phyloP scores from a whole-genome alignment of 2,888 invertebrate species.

The Arrhopalites spinosus region DNA sequence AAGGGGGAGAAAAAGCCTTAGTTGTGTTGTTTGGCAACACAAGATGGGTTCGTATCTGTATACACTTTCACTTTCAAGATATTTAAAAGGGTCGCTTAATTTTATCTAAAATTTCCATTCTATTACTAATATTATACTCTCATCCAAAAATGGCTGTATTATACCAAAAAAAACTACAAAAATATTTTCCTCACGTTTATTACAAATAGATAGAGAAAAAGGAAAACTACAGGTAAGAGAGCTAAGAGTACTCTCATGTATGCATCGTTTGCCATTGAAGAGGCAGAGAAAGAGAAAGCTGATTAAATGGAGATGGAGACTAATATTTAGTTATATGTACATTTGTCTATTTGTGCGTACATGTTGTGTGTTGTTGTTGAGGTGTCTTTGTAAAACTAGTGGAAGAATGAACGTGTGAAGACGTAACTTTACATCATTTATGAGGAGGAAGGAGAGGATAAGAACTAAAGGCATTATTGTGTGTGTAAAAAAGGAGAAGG shows the following conservation, averaged over 20 bases:
- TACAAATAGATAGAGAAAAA: too few relatives aligned
- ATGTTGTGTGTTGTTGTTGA: neutral
- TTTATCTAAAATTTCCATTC: too few relatives aligned
- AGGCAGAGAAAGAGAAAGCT: neutral
- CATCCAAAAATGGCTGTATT: too few relatives aligned
- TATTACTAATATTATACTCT: too few relatives aligned
- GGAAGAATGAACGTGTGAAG: neutral
- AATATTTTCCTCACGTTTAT: too few relatives aligned
- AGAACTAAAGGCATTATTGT: neutral
- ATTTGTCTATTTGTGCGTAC: neutral
- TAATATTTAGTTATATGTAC: neutral
- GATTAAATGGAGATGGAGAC: neutral
- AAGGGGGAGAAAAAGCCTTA: neutral
- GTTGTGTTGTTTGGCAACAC: neutral
- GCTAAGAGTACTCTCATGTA: neutral
- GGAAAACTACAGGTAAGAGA: neutral
- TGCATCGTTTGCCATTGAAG: neutral
- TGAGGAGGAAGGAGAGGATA: conserved; percentile 8
- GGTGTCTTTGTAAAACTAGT: neutral
- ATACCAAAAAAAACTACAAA: too few relatives aligned
- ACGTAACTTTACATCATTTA: conserved; percentile 15
- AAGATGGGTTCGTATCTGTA: too few relatives aligned
- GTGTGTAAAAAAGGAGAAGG: neutral
- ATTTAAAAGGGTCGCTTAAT: too few relatives aligned
- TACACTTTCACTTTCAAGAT: too few relatives aligned